Conservation (phyloP, 2,797 vertebrate genomes). For the Enteromius argenteus region DNA sequence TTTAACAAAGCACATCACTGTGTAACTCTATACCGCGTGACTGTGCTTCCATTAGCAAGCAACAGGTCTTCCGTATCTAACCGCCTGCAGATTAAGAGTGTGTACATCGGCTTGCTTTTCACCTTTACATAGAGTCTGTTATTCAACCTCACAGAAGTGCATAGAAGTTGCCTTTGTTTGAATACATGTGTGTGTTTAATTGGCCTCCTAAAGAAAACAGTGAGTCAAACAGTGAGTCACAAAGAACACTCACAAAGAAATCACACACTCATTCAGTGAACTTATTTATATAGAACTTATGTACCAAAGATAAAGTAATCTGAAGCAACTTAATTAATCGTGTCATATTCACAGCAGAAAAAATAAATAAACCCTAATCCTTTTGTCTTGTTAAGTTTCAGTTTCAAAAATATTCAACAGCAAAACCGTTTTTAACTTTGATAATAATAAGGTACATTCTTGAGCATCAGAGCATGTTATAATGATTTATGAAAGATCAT, state of each 20-base stretch:
- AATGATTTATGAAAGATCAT: not conserved
- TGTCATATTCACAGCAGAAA: not conserved
- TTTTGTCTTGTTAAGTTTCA: no score
- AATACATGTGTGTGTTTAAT: not conserved
- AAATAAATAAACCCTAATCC: not conserved
- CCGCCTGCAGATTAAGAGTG: not conserved
- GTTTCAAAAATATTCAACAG: not conserved
- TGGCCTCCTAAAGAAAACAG: not conserved
- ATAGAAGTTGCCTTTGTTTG: not conserved
- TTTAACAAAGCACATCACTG: conserved; percentile 12
- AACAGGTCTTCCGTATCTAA: conserved; percentile 9
- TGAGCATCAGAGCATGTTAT: not conserved
- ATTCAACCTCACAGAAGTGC: not conserved
- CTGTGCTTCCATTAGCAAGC: conserved; percentile 5
- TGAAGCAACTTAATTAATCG: not conserved
- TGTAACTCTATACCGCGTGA: not conserved
- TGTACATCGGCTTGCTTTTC: not conserved
- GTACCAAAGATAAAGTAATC: not conserved
- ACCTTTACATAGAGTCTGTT: not conserved
- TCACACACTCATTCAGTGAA: not conserved
- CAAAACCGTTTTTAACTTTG: not conserved
- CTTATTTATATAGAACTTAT: not conserved
- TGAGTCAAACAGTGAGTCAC: not conserved
- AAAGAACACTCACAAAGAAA: not conserved
- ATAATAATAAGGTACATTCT: not conserved